A percentile compares a stretch with the other conserved stretches of the same genome.
Conservation (phyloP, 2,113 vertebrate genomes). For the Tragelaphus imberbis region DNA sequence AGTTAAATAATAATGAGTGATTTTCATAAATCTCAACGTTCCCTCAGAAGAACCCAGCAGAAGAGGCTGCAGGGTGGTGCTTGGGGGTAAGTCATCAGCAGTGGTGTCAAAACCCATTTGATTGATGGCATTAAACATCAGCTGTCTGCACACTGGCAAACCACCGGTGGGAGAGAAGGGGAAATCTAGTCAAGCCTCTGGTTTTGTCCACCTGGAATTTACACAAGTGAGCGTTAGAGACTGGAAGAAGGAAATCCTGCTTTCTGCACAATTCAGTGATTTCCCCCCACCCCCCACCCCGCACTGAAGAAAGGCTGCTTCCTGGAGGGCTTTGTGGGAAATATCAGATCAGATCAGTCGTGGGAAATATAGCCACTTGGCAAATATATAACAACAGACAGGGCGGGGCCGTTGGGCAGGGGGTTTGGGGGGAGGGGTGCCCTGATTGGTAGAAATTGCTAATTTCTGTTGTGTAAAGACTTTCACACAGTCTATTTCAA, state of each 20-base stretch:
- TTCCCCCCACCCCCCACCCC: background rate
- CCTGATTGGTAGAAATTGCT: background rate
- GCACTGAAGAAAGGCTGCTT: background rate
- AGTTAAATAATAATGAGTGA: conserved; percentile 33
- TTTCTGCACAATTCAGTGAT: background rate
- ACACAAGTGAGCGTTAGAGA: background rate
- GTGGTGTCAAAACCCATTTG: background rate
- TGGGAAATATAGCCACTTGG: background rate
- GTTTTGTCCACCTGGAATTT: background rate
- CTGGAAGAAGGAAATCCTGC: background rate
- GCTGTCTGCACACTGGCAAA: background rate
- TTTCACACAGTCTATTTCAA: background rate
- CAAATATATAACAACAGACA: background rate
- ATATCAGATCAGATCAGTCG: too few species aligned
- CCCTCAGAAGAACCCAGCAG: background rate
- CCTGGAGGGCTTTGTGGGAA: background rate
- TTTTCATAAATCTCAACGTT: conserved; percentile 29
- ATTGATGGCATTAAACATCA: background rate
- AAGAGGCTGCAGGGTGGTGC: background rate
- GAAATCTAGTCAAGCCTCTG: background rate
- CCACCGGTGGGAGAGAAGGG: background rate
- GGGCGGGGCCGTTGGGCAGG: background rate
- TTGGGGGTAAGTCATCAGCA: background rate
- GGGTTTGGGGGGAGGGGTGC: too few species aligned
- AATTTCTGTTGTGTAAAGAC: background rate